A percentile compares a stretch with the other conserved stretches of the same genome.
phyloP scores from a whole-genome alignment of 2,797 vertebrate genomes.

The Petrocephalus schoutedeni region DNA sequence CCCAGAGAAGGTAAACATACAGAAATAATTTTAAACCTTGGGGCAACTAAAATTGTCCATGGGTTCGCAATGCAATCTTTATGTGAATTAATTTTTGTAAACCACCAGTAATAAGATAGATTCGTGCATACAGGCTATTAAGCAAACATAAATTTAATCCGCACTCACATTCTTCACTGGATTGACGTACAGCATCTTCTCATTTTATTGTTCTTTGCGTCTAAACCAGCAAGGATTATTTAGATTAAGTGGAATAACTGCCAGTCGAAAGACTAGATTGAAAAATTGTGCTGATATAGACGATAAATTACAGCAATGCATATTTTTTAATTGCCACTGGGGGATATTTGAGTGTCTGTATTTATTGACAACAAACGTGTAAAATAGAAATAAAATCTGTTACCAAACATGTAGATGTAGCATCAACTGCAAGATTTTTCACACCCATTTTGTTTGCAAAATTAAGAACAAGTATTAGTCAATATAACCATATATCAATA shows the following conservation, averaged over 20 bases:
- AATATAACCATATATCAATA: not conserved
- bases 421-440: too few relatives aligned
- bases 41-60: slow-evolving; percentile 1
- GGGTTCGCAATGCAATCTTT: not conserved
- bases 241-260: not conserved
- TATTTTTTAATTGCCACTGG: not conserved
- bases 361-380: not conserved
- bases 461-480: not conserved
- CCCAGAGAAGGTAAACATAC: slow-evolving; percentile 83
- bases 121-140: not conserved
- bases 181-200: not conserved
- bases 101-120: not conserved
- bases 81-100: not conserved
- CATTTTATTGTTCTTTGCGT: not conserved
- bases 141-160: not conserved
- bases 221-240: not conserved
- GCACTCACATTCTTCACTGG: not conserved
- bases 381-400: not conserved
- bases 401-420: not conserved
- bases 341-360: not conserved
- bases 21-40: not conserved
- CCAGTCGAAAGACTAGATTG: not conserved
- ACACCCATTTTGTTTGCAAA: not conserved
- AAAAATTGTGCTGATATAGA: not conserved
- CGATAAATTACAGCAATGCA: not conserved